phyloP scores from a whole-genome alignment of 1,140 invertebrate species.

The Tetraneura akinire region DNA sequence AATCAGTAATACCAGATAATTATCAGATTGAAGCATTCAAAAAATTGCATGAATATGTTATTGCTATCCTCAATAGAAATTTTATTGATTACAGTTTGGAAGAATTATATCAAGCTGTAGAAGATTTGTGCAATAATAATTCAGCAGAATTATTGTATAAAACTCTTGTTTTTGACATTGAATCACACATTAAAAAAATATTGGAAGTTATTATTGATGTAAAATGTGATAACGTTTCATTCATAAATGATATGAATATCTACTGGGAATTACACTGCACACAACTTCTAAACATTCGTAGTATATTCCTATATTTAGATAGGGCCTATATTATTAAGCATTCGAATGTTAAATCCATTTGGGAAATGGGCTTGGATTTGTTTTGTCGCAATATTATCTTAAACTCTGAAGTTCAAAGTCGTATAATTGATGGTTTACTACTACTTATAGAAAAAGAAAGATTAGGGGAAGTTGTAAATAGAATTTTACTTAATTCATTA shows the following conservation, averaged over 20 bases:
- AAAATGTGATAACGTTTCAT: constrained; percentile 86
- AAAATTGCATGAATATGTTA: constrained; percentile 87
- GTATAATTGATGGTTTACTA: constrained; percentile 94
- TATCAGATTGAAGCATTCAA: constrained; percentile 93
- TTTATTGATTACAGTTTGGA: constrained; percentile 89
- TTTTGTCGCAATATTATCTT: constrained; percentile 92
- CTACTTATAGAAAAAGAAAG: constrained; percentile 93
- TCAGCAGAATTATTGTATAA: constrained; percentile 89
- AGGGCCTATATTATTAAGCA: constrained; percentile 96
- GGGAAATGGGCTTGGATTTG: constrained; percentile 96
- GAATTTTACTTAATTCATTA: constrained; percentile 89
- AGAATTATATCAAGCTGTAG: constrained; percentile 94
- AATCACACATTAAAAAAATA: constrained; percentile 86
- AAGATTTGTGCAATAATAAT: constrained; percentile 97
- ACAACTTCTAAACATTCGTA: constrained; percentile 99
- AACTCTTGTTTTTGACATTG: constrained; percentile 72
- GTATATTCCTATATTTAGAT: constrained; percentile 97
- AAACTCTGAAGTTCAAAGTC: constrained; percentile 85
- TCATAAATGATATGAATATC: constrained; percentile 91
- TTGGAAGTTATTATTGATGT: constrained; percentile 87
- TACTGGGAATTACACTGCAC: constrained; percentile 94
- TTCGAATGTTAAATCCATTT: constrained; percentile 90
- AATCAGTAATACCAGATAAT: constrained; percentile 90
- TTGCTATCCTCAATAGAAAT: constrained; percentile 91
- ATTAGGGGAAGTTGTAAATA: constrained; percentile 90